A percentile compares a stretch with the other conserved stretches of the same genome.
phyloP scores from a whole-genome alignment of 2,888 invertebrate genomes.

The Axea sp. region DNA sequence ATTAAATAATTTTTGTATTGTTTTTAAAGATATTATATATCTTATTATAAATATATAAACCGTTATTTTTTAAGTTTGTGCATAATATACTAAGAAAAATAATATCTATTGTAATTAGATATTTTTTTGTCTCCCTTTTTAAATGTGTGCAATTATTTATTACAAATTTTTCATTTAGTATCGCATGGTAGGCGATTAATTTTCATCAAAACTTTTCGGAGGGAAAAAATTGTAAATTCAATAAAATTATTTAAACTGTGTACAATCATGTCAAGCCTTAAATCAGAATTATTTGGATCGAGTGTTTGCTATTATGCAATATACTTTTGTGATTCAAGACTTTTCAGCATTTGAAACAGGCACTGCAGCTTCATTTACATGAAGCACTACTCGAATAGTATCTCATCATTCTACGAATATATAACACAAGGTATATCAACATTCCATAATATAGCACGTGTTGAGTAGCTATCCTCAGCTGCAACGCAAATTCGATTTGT shows the following conservation, averaged over 20 bases:
- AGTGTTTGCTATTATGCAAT: constrained; percentile 30
- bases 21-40: too few relatives aligned
- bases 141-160: too few relatives aligned
- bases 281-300: constrained; percentile 27
- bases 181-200: too few relatives aligned
- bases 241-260: constrained; percentile 6
- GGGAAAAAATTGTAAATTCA: too few relatives aligned
- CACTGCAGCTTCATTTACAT: constrained; percentile 40
- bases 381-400: constrained; percentile 49
- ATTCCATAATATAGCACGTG: constrained; percentile 38
- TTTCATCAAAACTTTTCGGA: too few relatives aligned
- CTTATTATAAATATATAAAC: too few relatives aligned
- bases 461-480: constrained; percentile 43
- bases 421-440: constrained; percentile 34
- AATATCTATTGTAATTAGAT: too few relatives aligned
- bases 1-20: too few relatives aligned
- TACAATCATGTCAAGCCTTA: constrained; percentile 1
- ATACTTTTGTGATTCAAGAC: constrained; percentile 37
- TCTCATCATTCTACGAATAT: constrained; percentile 48
- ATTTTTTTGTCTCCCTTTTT: too few relatives aligned
- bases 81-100: too few relatives aligned
- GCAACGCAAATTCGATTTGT: constrained; percentile 46
- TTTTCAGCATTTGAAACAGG: constrained; percentile 42
- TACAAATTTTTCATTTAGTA: too few relatives aligned
- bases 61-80: too few relatives aligned